Base-by-base conservation (phyloP, 2,113 vertebrate species). In the Melanerpes formicivorus region DNA sequence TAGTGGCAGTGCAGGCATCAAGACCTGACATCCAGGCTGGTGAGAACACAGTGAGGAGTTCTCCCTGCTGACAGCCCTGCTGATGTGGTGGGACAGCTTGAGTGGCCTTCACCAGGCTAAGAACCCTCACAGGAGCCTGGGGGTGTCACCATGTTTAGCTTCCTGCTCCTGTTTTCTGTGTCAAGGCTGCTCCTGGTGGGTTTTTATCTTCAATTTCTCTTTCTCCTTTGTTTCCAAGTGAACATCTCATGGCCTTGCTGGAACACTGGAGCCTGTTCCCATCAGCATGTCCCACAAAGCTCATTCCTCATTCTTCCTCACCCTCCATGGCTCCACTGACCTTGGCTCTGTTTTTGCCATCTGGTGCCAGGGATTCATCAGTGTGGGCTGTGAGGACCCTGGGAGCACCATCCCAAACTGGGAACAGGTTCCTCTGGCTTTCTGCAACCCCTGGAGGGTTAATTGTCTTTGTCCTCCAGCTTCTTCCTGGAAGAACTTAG, bases 151-250 rank as follows among this genome's bases (percentile, higher is more conserved):
- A 1, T 11, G 1, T 2, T 42, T 4, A 52, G 18, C n/a, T 14
- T 0, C 9, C 2, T 1, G 10, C n/a, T 77, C 59, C 30, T 5
- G 0, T 46, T 60, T 23, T 52, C 66, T 4, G 0, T 1, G 10
- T 2, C 50, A 7, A 13, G 76, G 69, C 63, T 26, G 25, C 56
- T 50, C 32, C 5, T 3, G 19, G 26, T 25, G 9, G 0, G 0
- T 0, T 25, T 50, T 56, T 32, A 19, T 27, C 64, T 62, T 3
- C 9, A 1, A 0, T 10, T 55, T 59, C 19, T 25, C 7, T 42
- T 67, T 26, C 21, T 15, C 7, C 54, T 26, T 30, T 6, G 11
- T 37, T 66, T 12, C 54, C 0, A 5, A 17, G 34, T 3, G 17
- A 5, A 26, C 44, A 9, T 9, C 48, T 34, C 4, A 2, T 11